Percentiles rank a stretch among this genome's conserved stretches.
These are phyloP conservation scores for Ceraclea dissimilis DNA, from an alignment of 2,888 invertebrate genomes.

Conservation along the genomic window DNA sequence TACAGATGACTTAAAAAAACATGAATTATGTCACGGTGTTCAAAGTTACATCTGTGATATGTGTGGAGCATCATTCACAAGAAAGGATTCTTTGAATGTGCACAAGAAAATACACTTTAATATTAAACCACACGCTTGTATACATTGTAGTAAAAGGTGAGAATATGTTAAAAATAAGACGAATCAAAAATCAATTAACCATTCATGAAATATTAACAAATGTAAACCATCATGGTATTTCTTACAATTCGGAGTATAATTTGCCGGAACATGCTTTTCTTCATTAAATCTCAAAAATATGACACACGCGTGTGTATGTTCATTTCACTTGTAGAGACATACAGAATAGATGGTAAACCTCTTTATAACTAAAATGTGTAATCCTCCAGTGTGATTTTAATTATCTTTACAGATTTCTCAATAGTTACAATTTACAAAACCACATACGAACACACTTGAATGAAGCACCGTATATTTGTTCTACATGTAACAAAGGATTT, in stretches of 20 bases:
- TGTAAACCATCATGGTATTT: too few relatives aligned
- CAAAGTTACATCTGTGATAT: slow-evolving; percentile 8
- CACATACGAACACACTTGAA: slow-evolving; percentile 11
- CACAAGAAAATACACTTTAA: slow-evolving; percentile 19
- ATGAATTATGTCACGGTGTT: slow-evolving; percentile 1
- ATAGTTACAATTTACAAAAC: slow-evolving; percentile 9
- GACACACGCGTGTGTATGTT: too few relatives aligned
- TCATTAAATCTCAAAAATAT: too few relatives aligned
- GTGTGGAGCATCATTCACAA: slow-evolving; percentile 14
- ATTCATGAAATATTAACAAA: too few relatives aligned
- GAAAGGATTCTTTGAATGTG: slow-evolving; percentile 13
- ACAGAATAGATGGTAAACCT: too few relatives aligned
- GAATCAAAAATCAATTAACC: too few relatives aligned
- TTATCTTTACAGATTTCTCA: slow-evolving; percentile 15
- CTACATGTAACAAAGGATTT: slow-evolving; percentile 7
- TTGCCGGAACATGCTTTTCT: too few relatives aligned
- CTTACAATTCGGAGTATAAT: too few relatives aligned
- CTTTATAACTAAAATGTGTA: too few relatives aligned
- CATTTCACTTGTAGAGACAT: too few relatives aligned
- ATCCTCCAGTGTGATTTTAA: too few relatives aligned
- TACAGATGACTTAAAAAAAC: slow-evolving; percentile 13
- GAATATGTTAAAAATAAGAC: too few relatives aligned
- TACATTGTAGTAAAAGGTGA: slow-evolving; percentile 19
- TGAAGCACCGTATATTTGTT: slow-evolving; percentile 9
- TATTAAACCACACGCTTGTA: slow-evolving; percentile 19